phyloP scores from a whole-genome alignment of 2,888 invertebrate genomes.

The Cryptocephalus moraei region DNA sequence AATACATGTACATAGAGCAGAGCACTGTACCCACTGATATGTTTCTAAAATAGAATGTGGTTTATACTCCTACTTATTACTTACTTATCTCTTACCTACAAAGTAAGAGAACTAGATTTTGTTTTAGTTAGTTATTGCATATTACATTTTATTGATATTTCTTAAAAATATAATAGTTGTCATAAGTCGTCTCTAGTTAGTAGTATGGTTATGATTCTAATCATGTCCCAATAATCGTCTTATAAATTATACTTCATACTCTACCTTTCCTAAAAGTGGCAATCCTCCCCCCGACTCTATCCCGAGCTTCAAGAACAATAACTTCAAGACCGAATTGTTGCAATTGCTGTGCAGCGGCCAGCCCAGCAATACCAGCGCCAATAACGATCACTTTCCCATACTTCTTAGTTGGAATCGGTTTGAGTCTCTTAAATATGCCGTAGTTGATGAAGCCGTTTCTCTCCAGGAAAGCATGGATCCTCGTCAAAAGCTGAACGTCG shows the following conservation, averaged over 20 bases:
- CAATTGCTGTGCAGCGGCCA: constrained; percentile 90
- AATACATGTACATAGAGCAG: no score
- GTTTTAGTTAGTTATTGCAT: no score
- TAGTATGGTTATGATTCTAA: background rate
- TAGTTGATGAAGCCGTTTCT: constrained; percentile 96
- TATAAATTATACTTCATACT: background rate
- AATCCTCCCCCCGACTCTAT: constrained; percentile 93
- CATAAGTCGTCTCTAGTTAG: background rate
- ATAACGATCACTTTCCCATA: constrained; percentile 55
- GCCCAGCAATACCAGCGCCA: constrained; percentile 80
- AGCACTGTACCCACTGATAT: no score
- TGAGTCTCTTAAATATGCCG: constrained; percentile 85
- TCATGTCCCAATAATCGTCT: background rate
- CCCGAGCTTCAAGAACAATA: constrained; percentile 75
- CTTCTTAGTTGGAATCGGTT: constrained; percentile 57
- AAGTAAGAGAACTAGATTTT: no score
- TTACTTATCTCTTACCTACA: no score
- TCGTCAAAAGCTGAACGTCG: constrained; percentile 71
- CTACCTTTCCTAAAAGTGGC: constrained; percentile 89
- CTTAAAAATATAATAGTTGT: no score
- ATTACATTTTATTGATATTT: background rate
- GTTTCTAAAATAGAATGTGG: no score
- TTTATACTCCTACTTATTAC: no score
- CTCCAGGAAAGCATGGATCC: constrained; percentile 85
- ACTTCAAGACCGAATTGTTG: constrained; percentile 96